Conservation (phyloP, 2,888 invertebrate species). For the Mimachlamys varia region DNA sequence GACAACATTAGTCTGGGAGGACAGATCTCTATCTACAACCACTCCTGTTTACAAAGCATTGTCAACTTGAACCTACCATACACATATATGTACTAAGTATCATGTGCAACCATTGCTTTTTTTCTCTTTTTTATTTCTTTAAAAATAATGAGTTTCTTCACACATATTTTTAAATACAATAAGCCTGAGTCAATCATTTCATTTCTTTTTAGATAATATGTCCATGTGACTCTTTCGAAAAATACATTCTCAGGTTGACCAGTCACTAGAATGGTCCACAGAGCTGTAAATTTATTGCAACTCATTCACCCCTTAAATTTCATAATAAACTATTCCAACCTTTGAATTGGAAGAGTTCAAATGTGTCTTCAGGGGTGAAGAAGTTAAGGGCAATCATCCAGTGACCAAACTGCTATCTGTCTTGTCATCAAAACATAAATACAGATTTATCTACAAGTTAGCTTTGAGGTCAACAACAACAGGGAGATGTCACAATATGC, state of each 20-base stretch:
- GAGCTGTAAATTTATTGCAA: too few species aligned
- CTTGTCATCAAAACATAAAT: conserved; percentile 25
- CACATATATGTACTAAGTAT: too few species aligned
- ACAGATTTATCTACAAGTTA: neutral
- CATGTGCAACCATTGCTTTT: neutral
- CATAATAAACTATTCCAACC: too few species aligned
- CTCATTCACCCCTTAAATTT: too few species aligned
- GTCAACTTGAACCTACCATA: neutral
- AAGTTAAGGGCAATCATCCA: neutral
- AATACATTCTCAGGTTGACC: too few species aligned
- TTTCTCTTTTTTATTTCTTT: neutral
- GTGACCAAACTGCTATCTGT: conserved; percentile 6
- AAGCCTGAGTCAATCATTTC: neutral
- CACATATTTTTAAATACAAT: neutral
- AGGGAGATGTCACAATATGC: neutral
- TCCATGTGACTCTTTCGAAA: neutral
- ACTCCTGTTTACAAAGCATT: neutral
- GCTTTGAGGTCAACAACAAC: neutral
- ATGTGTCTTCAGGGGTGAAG: too few species aligned
- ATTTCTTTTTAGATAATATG: neutral
- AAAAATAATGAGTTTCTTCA: neutral
- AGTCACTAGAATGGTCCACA: neutral
- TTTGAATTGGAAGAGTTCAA: too few species aligned
- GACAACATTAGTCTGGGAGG: conserved; percentile 1
- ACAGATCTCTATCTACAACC: neutral